These are phyloP conservation scores for Lypha dubia DNA, from an alignment of 2,888 invertebrate species.

Conservation along the genomic window DNA sequence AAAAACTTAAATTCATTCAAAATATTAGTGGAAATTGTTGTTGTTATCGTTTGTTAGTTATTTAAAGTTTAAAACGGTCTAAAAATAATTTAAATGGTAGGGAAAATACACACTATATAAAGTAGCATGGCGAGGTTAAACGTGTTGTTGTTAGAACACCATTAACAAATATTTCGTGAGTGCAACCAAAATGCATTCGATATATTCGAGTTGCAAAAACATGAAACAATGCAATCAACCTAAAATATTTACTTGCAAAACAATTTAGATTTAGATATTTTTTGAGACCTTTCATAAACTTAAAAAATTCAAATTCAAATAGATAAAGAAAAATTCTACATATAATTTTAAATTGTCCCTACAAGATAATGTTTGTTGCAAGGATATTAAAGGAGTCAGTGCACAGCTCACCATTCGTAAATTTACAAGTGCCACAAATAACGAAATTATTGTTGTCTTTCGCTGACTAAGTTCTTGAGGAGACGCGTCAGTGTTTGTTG, in stretches of 20 bases:
- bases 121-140: constrained; percentile 62
- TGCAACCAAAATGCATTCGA: constrained; percentile 62
- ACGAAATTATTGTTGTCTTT: not conserved
- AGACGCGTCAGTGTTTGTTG: constrained; percentile 24
- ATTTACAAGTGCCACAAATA: not conserved
- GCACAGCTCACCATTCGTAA: not conserved
- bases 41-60: constrained; percentile 24
- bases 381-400: not conserved
- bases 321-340: not conserved
- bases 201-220: constrained; percentile 48
- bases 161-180: constrained; percentile 74
- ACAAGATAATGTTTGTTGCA: not conserved
- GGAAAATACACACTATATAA: not conserved
- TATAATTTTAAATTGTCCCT: not conserved
- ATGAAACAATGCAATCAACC: constrained; percentile 41
- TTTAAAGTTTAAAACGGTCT: constrained; percentile 31
- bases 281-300: constrained; percentile 5
- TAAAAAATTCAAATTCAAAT: not conserved
- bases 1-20: constrained; percentile 3
- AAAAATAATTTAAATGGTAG: constrained; percentile 6
- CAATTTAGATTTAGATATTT: constrained; percentile 36
- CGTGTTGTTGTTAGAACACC: constrained; percentile 66
- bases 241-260: constrained; percentile 11
- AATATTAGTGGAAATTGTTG: constrained; percentile 21
- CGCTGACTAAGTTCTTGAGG: constrained; percentile 7